Conservation (phyloP, 2,888 invertebrate genomes). For the Dasypogon diadema region DNA sequence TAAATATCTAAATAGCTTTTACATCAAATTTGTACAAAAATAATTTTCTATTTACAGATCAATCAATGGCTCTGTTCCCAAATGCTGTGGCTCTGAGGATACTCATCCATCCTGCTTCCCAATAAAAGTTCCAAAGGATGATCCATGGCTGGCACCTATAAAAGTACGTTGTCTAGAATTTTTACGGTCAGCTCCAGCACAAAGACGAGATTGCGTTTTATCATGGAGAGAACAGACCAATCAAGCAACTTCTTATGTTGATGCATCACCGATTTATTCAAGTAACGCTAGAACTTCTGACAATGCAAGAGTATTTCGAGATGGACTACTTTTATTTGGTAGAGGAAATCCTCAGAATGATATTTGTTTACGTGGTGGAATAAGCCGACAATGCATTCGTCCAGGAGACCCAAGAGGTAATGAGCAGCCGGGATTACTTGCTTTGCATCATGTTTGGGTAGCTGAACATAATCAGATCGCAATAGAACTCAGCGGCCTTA, state of each 20-base stretch:
- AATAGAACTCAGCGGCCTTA: conserved; percentile 76
- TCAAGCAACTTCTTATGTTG: conserved; percentile 84
- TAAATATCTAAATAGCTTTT: too few species aligned
- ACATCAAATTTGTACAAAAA: too few species aligned
- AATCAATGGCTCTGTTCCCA: conserved; percentile 82
- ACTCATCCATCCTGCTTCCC: conserved; percentile 90
- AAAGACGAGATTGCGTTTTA: conserved; percentile 81
- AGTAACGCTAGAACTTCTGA: conserved; percentile 80
- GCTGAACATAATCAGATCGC: conserved; percentile 76
- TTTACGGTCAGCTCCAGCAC: conserved; percentile 83
- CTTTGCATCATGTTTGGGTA: conserved; percentile 68
- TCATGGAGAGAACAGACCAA: conserved; percentile 89
- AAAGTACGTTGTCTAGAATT: conserved; percentile 86
- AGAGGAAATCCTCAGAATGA: conserved; percentile 77
- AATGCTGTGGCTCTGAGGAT: conserved; percentile 74
- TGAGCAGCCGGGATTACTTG: conserved; percentile 78
- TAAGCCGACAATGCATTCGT: conserved; percentile 81
- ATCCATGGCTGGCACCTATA: conserved; percentile 79
- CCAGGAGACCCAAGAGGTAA: conserved; percentile 84
- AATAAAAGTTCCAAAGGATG: conserved; percentile 79
- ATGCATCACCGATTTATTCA: conserved; percentile 86
- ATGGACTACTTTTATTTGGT: conserved; percentile 78
- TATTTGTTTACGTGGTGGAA: conserved; percentile 78
- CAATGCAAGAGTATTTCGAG: conserved; percentile 79
- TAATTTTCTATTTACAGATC: conserved; percentile 68